Evolutionary conservation across 1,140 invertebrate species (phyloP).

Genomic region (Ceratina japonica): DNA sequence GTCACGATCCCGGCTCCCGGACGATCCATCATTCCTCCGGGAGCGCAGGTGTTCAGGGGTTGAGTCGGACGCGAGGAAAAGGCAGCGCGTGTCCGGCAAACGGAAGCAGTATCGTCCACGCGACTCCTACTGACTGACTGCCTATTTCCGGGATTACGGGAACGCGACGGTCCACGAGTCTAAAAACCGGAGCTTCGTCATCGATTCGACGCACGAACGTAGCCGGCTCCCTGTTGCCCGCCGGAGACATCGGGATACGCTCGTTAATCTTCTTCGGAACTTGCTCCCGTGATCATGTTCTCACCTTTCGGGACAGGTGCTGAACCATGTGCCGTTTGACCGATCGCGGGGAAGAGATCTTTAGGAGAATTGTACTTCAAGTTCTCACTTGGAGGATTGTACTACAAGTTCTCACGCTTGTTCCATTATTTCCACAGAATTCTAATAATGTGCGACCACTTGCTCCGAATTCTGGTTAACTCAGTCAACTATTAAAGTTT

Average conservation of each 20-base stretch:
- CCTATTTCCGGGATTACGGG: constrained; percentile 10
- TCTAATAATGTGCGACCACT: too few relatives aligned
- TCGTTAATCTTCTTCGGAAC: constrained; percentile 39
- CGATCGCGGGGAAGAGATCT: neutral
- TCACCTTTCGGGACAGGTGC: neutral
- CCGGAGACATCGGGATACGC: neutral
- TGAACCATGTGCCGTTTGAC: neutral
- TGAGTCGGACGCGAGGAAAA: neutral
- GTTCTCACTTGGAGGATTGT: neutral
- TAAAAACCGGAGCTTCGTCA: neutral
- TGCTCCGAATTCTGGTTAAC: too few relatives aligned
- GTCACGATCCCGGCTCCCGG: constrained; percentile 12
- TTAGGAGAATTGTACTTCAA: neutral
- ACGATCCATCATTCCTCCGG: constrained; percentile 32
- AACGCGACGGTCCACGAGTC: too few relatives aligned
- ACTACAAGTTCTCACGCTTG: too few relatives aligned
- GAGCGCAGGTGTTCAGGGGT: constrained; percentile 24
- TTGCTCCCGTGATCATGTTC: neutral
- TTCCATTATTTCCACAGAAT: neutral
- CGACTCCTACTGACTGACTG: neutral
- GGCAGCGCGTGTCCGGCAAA: constrained; percentile 34
- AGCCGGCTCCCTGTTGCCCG: neutral
- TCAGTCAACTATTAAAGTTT: too few relatives aligned
- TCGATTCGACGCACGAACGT: constrained; percentile 4
- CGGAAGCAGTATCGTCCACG: constrained; percentile 17